These are phyloP conservation scores for Atherinosoma microstoma DNA, from an alignment of 2,797 vertebrate species.

Conservation along the genomic window DNA sequence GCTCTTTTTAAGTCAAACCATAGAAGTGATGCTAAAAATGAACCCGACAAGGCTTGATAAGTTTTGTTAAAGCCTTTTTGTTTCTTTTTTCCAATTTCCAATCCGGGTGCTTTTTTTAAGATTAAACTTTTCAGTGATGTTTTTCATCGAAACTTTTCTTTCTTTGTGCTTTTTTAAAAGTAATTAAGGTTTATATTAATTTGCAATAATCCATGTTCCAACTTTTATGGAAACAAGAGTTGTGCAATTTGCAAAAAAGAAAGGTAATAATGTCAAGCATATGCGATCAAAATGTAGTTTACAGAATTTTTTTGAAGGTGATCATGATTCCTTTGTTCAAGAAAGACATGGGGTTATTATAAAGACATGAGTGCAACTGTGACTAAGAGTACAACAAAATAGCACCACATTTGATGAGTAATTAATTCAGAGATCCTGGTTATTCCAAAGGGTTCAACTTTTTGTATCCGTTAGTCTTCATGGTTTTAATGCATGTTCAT, in stretches of 20 bases:
- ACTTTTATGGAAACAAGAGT: not conserved
- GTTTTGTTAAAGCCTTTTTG: not conserved
- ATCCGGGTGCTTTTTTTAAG: too few species aligned
- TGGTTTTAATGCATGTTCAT: not conserved
- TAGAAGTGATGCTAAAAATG: not conserved
- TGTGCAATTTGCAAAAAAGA: not conserved
- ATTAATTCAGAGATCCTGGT: not conserved
- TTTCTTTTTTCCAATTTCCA: too few species aligned
- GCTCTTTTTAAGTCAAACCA: not conserved
- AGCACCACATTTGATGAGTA: not conserved
- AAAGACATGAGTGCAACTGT: not conserved
- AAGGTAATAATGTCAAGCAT: too few species aligned
- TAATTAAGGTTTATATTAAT: not conserved
- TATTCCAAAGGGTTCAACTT: not conserved
- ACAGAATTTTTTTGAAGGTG: not conserved
- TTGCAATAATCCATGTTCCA: not conserved
- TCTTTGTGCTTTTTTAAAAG: not conserved
- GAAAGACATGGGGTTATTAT: not conserved
- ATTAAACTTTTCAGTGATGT: too few species aligned
- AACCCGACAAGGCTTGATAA: not conserved
- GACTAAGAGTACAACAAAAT: not conserved
- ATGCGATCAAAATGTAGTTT: not conserved
- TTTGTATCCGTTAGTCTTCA: not conserved
- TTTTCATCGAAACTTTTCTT: too few species aligned
- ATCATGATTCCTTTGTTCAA: not conserved